phyloP scores from a whole-genome alignment of 2,797 vertebrate species.

The Onychomys torridus region DNA sequence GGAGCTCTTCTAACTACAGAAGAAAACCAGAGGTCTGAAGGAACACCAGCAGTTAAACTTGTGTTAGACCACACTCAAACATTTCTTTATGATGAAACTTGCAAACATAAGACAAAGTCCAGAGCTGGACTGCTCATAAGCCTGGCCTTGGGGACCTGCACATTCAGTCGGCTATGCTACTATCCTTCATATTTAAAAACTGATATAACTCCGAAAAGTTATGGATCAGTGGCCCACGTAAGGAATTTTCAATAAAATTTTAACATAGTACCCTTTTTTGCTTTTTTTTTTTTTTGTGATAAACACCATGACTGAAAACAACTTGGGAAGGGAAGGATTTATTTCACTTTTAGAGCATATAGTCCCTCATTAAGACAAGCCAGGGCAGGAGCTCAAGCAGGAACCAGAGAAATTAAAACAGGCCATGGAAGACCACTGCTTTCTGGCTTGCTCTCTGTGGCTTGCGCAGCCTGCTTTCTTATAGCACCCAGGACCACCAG shows the following conservation, averaged over 20 bases:
- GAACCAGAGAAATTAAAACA: not conserved
- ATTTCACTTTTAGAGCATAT: not conserved
- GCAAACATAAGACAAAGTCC: not conserved
- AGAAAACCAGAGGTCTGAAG: conserved; percentile 37
- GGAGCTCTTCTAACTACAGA: conserved; percentile 11
- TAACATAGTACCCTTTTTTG: not conserved
- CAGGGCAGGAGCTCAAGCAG: not conserved
- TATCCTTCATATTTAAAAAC: conserved; percentile 54
- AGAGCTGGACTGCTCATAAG: not conserved
- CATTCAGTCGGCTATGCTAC: not conserved
- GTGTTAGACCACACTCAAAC: not conserved
- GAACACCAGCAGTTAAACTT: not conserved
- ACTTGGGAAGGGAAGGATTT: not conserved
- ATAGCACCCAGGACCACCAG: not conserved
- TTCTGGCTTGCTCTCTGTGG: not conserved
- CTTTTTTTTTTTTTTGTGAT: not conserved
- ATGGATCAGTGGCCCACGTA: not conserved
- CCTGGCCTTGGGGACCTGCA: not conserved
- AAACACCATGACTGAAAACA: not conserved
- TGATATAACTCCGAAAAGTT: conserved; percentile 31
- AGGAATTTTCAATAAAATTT: not conserved
- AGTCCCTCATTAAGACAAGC: not conserved
- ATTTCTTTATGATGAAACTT: not conserved
- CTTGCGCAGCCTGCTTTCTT: not conserved
- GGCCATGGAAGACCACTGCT: not conserved